A percentile compares a stretch with the other conserved stretches of the same genome.
Conservation (phyloP, 2,797 vertebrate species). For the Coreius guichenoti region DNA sequence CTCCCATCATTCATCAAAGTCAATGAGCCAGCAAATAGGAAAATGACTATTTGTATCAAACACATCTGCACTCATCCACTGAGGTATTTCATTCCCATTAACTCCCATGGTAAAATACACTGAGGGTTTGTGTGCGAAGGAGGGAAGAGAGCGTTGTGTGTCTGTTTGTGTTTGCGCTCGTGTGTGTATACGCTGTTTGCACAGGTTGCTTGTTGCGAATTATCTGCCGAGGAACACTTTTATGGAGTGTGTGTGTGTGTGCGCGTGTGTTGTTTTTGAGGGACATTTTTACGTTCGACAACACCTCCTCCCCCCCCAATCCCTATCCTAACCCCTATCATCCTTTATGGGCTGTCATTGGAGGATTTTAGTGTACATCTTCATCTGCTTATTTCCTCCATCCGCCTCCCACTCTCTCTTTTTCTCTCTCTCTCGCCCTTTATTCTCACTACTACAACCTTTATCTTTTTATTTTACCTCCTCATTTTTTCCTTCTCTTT, state of each 20-base stretch:
- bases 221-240: conserved; percentile 82
- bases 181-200: conserved; percentile 80
- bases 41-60: conserved; percentile 99
- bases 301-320: conserved; percentile 56
- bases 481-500: conserved; percentile 73
- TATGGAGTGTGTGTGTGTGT: conserved; percentile 68
- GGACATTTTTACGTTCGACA: conserved; percentile 76
- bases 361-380: conserved; percentile 76
- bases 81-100: conserved; percentile 99
- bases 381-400: conserved; percentile 66
- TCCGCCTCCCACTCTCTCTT: conserved; percentile 33
- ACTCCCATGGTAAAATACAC: conserved; percentile 99
- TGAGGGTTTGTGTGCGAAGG: conserved; percentile 39
- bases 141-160: conserved; percentile 38
- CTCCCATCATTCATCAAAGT: conserved; percentile 99
- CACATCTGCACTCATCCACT: conserved; percentile 99
- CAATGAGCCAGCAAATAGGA: conserved; percentile 99
- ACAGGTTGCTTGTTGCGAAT: conserved; percentile 88
- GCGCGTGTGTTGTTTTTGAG: conserved; percentile 67
- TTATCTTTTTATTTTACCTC: conserved; percentile 66
- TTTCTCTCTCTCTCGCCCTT: conserved; percentile 74
- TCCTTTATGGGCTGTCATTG: conserved; percentile 74
- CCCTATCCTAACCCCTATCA: conserved; percentile 65
- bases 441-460: conserved; percentile 62
- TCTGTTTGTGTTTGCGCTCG: conserved; percentile 54